phyloP scores from a whole-genome alignment of 2,888 invertebrate species.

The Nysson spinosus region DNA sequence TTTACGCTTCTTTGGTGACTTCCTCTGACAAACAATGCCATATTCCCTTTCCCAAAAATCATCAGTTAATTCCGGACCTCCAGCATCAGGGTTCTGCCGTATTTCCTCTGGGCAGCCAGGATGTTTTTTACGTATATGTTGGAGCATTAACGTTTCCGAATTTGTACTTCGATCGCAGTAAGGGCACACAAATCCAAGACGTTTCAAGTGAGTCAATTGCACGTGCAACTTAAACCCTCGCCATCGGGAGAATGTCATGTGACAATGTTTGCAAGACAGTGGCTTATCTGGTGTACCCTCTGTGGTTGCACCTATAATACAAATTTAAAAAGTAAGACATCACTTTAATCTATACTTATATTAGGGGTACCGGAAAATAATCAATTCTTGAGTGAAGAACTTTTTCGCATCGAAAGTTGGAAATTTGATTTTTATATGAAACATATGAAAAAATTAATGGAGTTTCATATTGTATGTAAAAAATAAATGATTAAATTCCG shows the following conservation, averaged over 20 bases:
- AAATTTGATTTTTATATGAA: too few relatives aligned
- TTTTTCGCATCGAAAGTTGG: too few relatives aligned
- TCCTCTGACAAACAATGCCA: conserved; percentile 55
- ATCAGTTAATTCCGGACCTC: conserved; percentile 59
- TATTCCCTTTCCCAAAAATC: conserved; percentile 74
- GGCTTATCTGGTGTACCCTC: conserved; percentile 28
- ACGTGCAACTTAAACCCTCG: conserved; percentile 74
- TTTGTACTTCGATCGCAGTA: conserved; percentile 72
- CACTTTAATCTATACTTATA: too few relatives aligned
- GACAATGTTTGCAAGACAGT: conserved; percentile 71
- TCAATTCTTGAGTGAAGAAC: too few relatives aligned
- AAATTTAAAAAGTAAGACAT: too few relatives aligned
- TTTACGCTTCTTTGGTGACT: conserved; percentile 52
- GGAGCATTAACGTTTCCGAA: conserved; percentile 63
- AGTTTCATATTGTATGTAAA: too few relatives aligned
- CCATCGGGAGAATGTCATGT: conserved; percentile 59
- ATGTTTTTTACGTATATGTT: conserved; percentile 69
- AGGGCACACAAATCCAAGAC: conserved; percentile 65
- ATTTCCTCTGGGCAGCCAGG: conserved; percentile 58
- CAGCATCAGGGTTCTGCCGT: conserved; percentile 60
- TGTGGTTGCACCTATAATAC: conserved; percentile 13
- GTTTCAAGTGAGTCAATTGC: conserved; percentile 68
- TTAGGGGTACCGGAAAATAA: too few relatives aligned
- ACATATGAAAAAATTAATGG: too few relatives aligned
- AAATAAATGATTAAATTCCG: too few relatives aligned